A percentile compares a stretch with the other conserved stretches of the same genome.
Conservation (phyloP, 2,888 invertebrate genomes). For the Hartigia nigra region DNA sequence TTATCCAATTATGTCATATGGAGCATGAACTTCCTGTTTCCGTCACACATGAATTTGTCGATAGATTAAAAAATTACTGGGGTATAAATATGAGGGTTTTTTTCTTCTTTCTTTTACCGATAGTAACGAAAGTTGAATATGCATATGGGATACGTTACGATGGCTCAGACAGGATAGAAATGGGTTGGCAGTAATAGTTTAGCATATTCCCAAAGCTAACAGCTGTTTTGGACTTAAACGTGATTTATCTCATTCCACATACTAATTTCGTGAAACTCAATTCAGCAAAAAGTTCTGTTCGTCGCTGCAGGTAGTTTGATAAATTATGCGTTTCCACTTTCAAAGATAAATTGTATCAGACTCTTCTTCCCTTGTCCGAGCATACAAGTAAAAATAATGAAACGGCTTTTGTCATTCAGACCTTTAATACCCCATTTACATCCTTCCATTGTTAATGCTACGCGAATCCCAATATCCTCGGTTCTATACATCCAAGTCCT, state of each 20-base stretch:
- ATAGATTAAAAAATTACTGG: background rate
- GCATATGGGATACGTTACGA: background rate
- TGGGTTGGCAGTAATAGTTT: background rate
- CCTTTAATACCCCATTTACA: background rate
- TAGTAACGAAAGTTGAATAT: background rate
- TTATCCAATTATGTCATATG: background rate
- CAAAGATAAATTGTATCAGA: background rate
- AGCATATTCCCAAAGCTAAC: conserved; percentile 28
- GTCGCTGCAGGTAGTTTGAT: background rate
- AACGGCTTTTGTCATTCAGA: background rate
- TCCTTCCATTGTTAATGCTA: background rate
- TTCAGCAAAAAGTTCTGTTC: background rate
- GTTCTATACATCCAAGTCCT: background rate
- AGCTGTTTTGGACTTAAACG: conserved; percentile 54
- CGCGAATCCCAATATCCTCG: background rate
- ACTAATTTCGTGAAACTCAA: conserved; percentile 40
- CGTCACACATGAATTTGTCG: background rate
- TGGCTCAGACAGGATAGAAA: background rate
- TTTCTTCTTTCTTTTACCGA: background rate
- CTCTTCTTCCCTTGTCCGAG: background rate
- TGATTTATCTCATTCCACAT: conserved; percentile 58
- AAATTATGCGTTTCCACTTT: background rate
- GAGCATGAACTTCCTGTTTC: background rate
- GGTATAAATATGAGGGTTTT: background rate
- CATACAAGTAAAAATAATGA: background rate